Evolutionary conservation across 2,797 vertebrate genomes (phyloP).

Genomic region (Urosaurus nigricauda): DNA sequence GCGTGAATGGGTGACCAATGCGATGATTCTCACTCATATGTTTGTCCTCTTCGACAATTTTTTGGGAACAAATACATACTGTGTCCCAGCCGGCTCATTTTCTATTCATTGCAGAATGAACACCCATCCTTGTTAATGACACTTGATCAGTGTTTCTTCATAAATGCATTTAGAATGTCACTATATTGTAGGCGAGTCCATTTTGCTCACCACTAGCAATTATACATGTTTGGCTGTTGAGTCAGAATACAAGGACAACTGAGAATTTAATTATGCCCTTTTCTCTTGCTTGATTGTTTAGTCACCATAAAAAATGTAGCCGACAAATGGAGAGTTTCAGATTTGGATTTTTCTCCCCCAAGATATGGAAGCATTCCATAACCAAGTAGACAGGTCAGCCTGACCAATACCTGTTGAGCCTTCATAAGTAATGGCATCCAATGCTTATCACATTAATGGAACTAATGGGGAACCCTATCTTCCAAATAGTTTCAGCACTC

Average conservation of each 20-base stretch:
- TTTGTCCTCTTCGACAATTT: not conserved
- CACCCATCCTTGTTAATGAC: rapidly evolving
- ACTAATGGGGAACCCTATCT: too few relatives aligned
- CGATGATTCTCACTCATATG: not conserved
- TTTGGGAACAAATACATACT: not conserved
- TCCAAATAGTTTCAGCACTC: too few relatives aligned
- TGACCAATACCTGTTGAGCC: rapidly evolving
- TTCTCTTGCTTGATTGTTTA: not conserved
- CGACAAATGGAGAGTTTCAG: not conserved
- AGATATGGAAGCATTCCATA: not conserved
- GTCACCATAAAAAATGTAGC: not conserved
- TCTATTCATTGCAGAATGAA: not conserved
- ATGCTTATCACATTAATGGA: too few relatives aligned
- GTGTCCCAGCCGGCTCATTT: not conserved
- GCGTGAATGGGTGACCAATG: not conserved
- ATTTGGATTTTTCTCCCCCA: not conserved
- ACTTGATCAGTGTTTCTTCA: not conserved
- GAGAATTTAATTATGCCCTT: not conserved
- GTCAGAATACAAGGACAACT: not conserved
- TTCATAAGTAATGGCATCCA: too few relatives aligned
- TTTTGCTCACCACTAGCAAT: not conserved
- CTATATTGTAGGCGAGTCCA: not conserved
- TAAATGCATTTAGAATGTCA: not conserved
- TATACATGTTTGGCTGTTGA: not conserved
- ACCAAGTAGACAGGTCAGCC: not conserved